Base-by-base conservation (phyloP, 2,797 vertebrate genomes). In the Bucorvus abyssinicus region DNA sequence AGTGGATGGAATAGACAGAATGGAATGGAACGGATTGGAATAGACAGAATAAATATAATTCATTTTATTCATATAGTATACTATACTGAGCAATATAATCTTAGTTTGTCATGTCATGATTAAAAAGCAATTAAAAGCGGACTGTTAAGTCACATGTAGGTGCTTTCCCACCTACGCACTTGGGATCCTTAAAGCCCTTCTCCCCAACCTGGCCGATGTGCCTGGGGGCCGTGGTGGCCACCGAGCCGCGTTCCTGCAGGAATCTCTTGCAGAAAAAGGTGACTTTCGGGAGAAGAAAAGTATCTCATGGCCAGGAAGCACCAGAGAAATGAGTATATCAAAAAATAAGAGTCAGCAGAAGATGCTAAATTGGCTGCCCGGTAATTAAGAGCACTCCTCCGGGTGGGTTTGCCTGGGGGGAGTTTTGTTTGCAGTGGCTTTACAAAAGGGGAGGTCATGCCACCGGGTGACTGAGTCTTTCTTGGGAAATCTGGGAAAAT, bases 151-250 rank as follows among this genome's bases (percentile, higher is more conserved):
- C 47, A 27, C 13, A 6, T 21, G 8, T 6, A 19, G 3, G 11
- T n/a, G 61, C 50, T 44, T 50, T 23, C 13, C 26, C 30, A 14
- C 8, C 34, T 29, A 47, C 1, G 17, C 47, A 6, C 42, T 4
- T 38, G 16, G 42, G 24, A 44, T n/a, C 7, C 10, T 27, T 36
- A 29, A 61, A 38, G 17, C 42, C 59, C 53, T 47, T 7, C 38
- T 68, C 14, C 22, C 9, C 0, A 6, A 9, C 30, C 6, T 7
- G 32, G 34, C 23, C 1, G 8, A 30, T 26, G 32, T 26, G 16
- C 32, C 5, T 10, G 36, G 32, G 27, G 16, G 22, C 44, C 2
- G 5, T 9, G 68, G 36, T 16, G 42, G 3, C 11, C 11, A 2
- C 30, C 63, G 7, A 76, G 47, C 47, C 12, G 2, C 9, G 49